Evolutionary conservation across 2,888 invertebrate species (phyloP).

Genomic region (Polydesmus complanatus): DNA sequence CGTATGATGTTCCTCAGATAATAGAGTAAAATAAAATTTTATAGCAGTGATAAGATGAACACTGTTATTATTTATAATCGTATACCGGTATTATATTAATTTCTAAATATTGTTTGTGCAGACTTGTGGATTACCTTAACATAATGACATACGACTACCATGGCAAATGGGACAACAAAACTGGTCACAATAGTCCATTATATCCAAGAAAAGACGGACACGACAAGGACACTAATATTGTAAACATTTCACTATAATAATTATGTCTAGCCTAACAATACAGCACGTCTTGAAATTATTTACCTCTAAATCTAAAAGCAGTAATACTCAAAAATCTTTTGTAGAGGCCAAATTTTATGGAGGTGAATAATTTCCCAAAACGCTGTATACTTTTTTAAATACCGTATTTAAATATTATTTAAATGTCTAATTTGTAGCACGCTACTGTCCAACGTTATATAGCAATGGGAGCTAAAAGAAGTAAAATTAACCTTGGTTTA

Average conservation of each 20-base stretch:
- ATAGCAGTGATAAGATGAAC: neutral
- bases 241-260: neutral
- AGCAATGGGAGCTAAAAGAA: slow-evolving; percentile 1
- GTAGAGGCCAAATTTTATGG: too few species aligned
- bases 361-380: too few species aligned
- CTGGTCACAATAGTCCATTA: slow-evolving; percentile 28
- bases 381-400: too few species aligned
- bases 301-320: neutral
- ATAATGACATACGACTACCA: slow-evolving; percentile 31
- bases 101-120: slow-evolving; percentile 13
- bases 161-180: slow-evolving; percentile 27
- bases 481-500: slow-evolving; percentile 8
- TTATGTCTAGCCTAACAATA: neutral
- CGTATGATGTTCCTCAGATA: slow-evolving; percentile 10
- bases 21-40: neutral
- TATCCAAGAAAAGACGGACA: slow-evolving; percentile 17
- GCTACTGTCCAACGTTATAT: neutral
- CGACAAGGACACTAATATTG: slow-evolving; percentile 1
- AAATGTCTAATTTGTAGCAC: neutral
- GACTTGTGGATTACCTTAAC: slow-evolving; percentile 28
- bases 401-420: neutral
- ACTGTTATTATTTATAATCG: neutral
- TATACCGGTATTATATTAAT: neutral
- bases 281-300: neutral
- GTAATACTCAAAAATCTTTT: too few species aligned